phyloP scores from a whole-genome alignment of 2,797 vertebrate genomes.

The Dipus sagitta region DNA sequence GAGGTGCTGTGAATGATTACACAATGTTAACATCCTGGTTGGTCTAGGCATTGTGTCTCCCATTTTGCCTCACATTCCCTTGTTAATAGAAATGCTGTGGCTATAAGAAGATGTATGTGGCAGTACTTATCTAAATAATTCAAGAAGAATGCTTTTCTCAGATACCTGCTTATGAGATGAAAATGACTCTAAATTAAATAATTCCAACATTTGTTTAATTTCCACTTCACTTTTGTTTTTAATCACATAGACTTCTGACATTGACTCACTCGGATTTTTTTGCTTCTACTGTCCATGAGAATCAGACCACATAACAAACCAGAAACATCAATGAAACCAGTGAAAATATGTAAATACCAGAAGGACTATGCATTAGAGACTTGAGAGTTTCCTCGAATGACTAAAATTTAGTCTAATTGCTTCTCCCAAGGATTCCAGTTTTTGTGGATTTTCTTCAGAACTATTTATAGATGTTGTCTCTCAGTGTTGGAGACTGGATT shows the following conservation, averaged over 20 bases:
- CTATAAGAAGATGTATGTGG: not conserved
- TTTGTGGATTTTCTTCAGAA: constrained; percentile 46
- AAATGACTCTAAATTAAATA: not conserved
- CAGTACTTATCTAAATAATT: not conserved
- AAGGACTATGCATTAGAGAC: not conserved
- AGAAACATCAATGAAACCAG: constrained; percentile 25
- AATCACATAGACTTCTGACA: not conserved
- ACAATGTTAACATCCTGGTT: not conserved
- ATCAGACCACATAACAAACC: constrained; percentile 22
- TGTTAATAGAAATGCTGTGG: not conserved
- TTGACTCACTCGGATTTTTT: constrained; percentile 20
- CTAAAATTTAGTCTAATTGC: constrained; percentile 33
- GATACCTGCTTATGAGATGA: not conserved
- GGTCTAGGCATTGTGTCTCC: not conserved
- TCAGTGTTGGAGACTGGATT: not conserved
- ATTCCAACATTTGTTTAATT: constrained; percentile 14
- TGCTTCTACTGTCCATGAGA: not conserved
- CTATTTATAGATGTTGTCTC: not conserved
- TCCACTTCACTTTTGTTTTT: not conserved
- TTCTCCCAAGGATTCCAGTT: not conserved
- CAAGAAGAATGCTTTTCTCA: not conserved
- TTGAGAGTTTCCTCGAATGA: not conserved
- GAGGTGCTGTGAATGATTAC: not conserved
- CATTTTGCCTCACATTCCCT: not conserved
- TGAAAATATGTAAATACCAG: not conserved